Evolutionary conservation across 2,888 invertebrate species (phyloP), one percentile per base, ranked within the genome.

Genomic region (Agrochola lychnidis): DNA sequence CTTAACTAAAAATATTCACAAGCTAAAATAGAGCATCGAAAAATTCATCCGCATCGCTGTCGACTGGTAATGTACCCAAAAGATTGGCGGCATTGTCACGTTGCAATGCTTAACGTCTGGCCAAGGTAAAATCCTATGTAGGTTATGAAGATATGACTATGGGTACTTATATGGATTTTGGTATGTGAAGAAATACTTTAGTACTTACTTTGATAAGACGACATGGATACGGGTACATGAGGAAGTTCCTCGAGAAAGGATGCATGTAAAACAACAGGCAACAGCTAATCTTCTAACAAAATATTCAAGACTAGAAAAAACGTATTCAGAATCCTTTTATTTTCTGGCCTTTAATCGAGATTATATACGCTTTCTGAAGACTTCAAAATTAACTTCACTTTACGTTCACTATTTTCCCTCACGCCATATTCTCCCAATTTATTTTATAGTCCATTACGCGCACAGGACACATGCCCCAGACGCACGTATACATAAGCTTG

Each of bases 381-480:
- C 30, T 16, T 7, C 7, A 30, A 59, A 59, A 0, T 30, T 30
- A 4, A 59, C 25, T 7, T 19, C 51, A 57, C 22, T 61, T 40
- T 6, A 45, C 40, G 36, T 1, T 71, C 53, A 67, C 45, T 16
- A 25, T 56, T 48, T 64, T 63, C 30, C 72, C 19, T 68, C 25
- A 30, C 53, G 36, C 40, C 64, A 56, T 66, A 62, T 75, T 48
- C 57, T 70, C 59, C 45, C 68, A 82, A 85, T 85, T 80, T 51
- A 62, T 68, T 82, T 75, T 66, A 73, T 70, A 62, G 68, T 73
- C 72, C 78, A 77, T 85, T 78, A 81, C 70, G 48, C 51, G 22
- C 53, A 73, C 25, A 62, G 59, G 68, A 62, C 56, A 66, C 64
- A 59, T 71, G 67, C 45, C 40, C 45, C 57, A 53, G 73, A 72